Evolutionary conservation across 2,888 invertebrate genomes (phyloP).

Genomic region (Allygus modestus): DNA sequence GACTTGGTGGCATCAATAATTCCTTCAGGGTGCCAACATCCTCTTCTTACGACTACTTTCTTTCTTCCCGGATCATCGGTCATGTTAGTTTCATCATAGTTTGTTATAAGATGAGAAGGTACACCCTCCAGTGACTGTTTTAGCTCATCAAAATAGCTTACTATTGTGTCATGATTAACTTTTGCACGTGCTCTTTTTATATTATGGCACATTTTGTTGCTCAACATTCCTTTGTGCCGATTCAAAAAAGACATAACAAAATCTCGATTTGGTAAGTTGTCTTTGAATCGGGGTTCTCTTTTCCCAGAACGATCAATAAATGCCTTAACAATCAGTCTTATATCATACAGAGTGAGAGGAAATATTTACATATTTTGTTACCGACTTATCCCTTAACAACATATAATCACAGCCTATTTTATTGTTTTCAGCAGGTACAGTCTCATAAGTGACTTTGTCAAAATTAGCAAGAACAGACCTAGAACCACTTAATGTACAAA

Average conservation of each 20-base stretch:
- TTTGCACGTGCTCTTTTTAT: constrained; percentile 64
- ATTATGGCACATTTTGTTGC: constrained; percentile 65
- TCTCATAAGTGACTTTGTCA: too few relatives aligned
- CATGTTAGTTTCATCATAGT: constrained; percentile 72
- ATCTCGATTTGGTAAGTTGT: constrained; percentile 62
- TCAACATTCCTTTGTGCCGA: constrained; percentile 46
- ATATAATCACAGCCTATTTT: too few relatives aligned
- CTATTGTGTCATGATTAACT: constrained; percentile 62
- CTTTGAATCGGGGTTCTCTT: constrained; percentile 38
- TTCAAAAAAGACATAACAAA: constrained; percentile 60
- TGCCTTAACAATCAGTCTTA: constrained; percentile 65
- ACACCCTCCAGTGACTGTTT: constrained; percentile 64
- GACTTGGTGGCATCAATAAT: constrained; percentile 68
- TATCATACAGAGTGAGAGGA: constrained; percentile 64
- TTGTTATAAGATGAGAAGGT: constrained; percentile 62
- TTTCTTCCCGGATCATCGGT: constrained; percentile 71
- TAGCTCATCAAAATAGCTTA: constrained; percentile 69
- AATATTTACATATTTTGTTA: too few relatives aligned
- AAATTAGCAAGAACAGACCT: too few relatives aligned
- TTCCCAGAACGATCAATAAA: constrained; percentile 14
- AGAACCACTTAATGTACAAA: too few relatives aligned
- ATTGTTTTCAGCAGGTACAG: too few relatives aligned
- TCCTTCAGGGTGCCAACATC: constrained; percentile 58
- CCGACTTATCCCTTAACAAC: too few relatives aligned
- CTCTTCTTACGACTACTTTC: constrained; percentile 51